A percentile compares a stretch with the other conserved stretches of the same genome.
Conservation (phyloP, 2,113 vertebrate species). For the Amblyornis subalaris region DNA sequence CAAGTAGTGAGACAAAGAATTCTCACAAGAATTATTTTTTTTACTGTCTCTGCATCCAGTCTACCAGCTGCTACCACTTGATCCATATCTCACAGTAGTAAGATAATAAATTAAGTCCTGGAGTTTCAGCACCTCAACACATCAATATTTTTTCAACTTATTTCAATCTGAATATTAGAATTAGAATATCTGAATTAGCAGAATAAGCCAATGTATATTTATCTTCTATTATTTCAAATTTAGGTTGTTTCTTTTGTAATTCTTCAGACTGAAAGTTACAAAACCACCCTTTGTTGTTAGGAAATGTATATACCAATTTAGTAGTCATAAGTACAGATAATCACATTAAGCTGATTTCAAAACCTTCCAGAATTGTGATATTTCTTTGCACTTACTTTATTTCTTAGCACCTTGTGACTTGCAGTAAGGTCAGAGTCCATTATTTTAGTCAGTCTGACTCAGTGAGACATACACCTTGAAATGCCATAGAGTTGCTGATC, state of each 20-base stretch:
- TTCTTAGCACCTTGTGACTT: neutral
- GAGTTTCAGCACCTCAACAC: neutral
- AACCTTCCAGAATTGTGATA: neutral
- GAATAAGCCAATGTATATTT: neutral
- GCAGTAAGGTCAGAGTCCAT: neutral
- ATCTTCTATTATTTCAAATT: neutral
- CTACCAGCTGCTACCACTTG: neutral
- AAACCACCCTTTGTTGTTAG: neutral
- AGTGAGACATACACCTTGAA: neutral
- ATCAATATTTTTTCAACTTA: neutral
- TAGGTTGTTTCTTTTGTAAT: neutral
- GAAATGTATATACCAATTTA: neutral
- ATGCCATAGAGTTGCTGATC: neutral
- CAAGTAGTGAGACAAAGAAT: neutral
- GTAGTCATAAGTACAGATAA: neutral
- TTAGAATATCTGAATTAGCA: neutral
- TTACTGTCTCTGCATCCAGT: neutral
- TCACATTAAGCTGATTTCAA: neutral
- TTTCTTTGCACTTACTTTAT: neutral
- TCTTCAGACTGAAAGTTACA: neutral
- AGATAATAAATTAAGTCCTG: neutral
- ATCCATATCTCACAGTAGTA: neutral
- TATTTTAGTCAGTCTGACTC: neutral
- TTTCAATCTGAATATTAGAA: neutral
- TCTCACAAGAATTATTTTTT: constrained; percentile 19